phyloP scores from a whole-genome alignment of 2,888 invertebrate genomes.

The Cordilura impudica region DNA sequence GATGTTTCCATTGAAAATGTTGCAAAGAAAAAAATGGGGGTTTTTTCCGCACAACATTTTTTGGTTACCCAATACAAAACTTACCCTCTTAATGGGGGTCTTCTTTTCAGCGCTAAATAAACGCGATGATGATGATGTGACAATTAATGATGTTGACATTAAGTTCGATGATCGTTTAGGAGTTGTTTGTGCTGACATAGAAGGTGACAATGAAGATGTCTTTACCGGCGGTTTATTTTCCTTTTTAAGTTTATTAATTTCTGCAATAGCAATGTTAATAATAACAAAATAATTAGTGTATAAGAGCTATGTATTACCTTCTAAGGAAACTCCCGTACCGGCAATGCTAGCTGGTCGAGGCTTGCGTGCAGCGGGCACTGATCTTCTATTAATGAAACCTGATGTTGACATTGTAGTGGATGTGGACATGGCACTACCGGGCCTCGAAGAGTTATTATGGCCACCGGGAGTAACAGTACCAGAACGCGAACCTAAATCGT shows the following conservation, averaged over 20 bases:
- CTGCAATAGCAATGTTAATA: too few relatives aligned
- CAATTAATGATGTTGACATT: constrained; percentile 75
- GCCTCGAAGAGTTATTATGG: constrained; percentile 85
- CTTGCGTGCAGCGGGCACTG: constrained; percentile 82
- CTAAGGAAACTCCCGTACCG: constrained; percentile 86
- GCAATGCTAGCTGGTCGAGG: constrained; percentile 90
- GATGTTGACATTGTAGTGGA: constrained; percentile 83
- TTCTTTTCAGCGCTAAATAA: constrained; percentile 74
- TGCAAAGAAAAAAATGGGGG: too few relatives aligned
- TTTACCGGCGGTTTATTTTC: constrained; percentile 79
- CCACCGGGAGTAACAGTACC: constrained; percentile 85
- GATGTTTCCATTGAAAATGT: too few relatives aligned
- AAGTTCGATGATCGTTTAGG: constrained; percentile 76
- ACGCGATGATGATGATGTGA: constrained; percentile 73
- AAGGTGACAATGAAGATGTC: constrained; percentile 69
- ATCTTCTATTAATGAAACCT: constrained; percentile 81
- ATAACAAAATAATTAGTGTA: not conserved
- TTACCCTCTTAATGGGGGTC: constrained; percentile 74
- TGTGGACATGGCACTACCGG: constrained; percentile 90
- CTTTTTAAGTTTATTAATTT: constrained; percentile 76
- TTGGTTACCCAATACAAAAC: too few relatives aligned
- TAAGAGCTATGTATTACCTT: constrained; percentile 68
- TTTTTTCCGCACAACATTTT: too few relatives aligned
- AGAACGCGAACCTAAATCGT: constrained; percentile 84
- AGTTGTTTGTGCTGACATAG: constrained; percentile 77